phyloP scores from a whole-genome alignment of 2,888 invertebrate species.

The Phyllotreta cruciferae region DNA sequence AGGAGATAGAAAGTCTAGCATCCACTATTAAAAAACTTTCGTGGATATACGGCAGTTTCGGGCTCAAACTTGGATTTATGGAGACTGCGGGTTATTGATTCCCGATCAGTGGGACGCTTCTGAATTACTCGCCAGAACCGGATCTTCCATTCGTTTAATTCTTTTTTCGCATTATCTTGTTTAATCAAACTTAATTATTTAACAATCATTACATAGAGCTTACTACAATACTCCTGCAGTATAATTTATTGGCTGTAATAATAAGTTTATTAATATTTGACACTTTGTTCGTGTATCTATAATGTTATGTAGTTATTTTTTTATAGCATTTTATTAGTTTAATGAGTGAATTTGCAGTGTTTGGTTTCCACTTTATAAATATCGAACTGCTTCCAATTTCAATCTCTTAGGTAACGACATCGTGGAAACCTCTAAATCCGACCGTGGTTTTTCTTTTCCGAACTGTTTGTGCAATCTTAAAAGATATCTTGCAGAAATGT shows the following conservation, averaged over 20 bases:
- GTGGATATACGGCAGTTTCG: constrained; percentile 51
- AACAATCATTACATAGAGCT: too few relatives aligned
- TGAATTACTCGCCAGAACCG: constrained; percentile 40
- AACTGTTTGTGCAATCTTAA: constrained; percentile 15
- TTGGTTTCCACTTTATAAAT: too few relatives aligned
- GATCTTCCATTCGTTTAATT: constrained; percentile 31
- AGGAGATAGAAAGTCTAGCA: constrained; percentile 50
- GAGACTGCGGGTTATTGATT: constrained; percentile 55
- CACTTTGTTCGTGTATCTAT: too few relatives aligned
- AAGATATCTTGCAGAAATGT: constrained; percentile 35
- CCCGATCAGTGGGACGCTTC: constrained; percentile 46
- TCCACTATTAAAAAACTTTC: constrained; percentile 57
- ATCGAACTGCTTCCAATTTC: neutral
- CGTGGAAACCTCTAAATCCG: neutral
- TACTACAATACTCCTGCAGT: too few relatives aligned
- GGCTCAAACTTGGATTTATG: constrained; percentile 52
- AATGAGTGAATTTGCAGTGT: too few relatives aligned
- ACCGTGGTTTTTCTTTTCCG: constrained; percentile 3
- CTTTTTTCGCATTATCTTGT: neutral
- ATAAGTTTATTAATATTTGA: too few relatives aligned
- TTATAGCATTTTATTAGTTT: too few relatives aligned
- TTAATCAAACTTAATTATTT: too few relatives aligned
- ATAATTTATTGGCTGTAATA: too few relatives aligned
- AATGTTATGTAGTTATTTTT: too few relatives aligned
- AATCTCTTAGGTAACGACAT: neutral